Conservation (phyloP, 1,140 invertebrate species). For the Chrysoperla carnea region DNA sequence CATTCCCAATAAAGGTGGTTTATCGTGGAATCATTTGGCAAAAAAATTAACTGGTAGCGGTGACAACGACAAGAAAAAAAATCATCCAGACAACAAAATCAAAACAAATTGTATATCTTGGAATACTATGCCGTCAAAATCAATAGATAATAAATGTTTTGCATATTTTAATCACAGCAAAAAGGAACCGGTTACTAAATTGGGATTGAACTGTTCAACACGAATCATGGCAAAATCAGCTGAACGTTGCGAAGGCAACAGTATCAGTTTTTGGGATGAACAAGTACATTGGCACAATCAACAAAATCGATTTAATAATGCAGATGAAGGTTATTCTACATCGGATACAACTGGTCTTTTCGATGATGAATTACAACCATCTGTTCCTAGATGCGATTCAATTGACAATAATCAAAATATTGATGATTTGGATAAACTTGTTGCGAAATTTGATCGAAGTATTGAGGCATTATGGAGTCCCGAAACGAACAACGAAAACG, state of each 20-base stretch:
- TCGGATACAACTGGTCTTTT: neutral
- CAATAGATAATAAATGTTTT: neutral
- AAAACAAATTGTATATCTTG: neutral
- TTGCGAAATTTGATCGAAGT: constrained; percentile 44
- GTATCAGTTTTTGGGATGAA: constrained; percentile 5
- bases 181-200: neutral
- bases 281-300: constrained; percentile 2
- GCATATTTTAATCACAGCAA: neutral
- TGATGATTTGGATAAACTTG: constrained; percentile 36
- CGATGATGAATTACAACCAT: too few species aligned
- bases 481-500: constrained; percentile 19
- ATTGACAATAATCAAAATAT: constrained; percentile 16
- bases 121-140: neutral
- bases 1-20: neutral
- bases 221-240: constrained; percentile 5
- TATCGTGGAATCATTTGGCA: too few species aligned
- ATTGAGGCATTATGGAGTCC: constrained; percentile 42
- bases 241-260: constrained; percentile 3
- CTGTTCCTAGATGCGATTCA: too few species aligned
- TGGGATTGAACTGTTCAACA: neutral
- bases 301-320: neutral
- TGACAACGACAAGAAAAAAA: neutral
- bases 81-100: neutral
- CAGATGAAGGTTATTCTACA: neutral
- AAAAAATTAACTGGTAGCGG: neutral